Base-by-base conservation (phyloP, 2,888 invertebrate species). In the Petrolisthes manimaculis region DNA sequence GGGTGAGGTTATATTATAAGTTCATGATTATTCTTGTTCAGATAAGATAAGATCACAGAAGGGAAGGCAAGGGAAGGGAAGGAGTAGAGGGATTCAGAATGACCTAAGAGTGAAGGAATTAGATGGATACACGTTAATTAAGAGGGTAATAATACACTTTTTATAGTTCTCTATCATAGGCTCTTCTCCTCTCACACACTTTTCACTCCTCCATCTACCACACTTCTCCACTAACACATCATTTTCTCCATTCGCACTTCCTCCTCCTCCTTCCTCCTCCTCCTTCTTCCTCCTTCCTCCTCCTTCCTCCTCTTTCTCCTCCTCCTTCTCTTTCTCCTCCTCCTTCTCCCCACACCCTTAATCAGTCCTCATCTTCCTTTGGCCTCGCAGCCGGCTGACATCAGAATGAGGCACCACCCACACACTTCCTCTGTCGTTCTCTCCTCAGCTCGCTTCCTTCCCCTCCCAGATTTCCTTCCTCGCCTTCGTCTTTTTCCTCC, bases 281-380 rank as follows among this genome's bases (percentile, higher is more conserved):
- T 78, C 78, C 78, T 53, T 71, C 9, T 12, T n/a, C n/a, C n/a
- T 18, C n/a, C 71, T 71, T 18, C n/a, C 71, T 71, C n/a, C 71
- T 24, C 78, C n/a, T n/a, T 12, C 14, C 78, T 37, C n/a, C 14
- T 53, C 78, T 53, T 78, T 53, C 9, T 71, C 71, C n/a, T 71
- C 71, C 8, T 71, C n/a, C n/a, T n/a, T 71, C 71, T 71, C n/a
- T n/a, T 71, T 71, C 75, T 14, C 55, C 71, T n/a, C 51, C 83
- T 37, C 4, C 75, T 53, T 55, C 83, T 6, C 24, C 53, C 74
- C 83, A 18, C 55, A 24, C 55, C 74, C 14, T 74, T 51, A 54
- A 71, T 83, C 83, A 69, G 9, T n/a, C 51, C 14, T 56, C 61
- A 37, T 61, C 81, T 53, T 14, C 37, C 24, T 37, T 61, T 37